A percentile compares a stretch with the other conserved stretches of the same genome.
Conservation (phyloP, 2,888 invertebrate genomes). For the Thereva unica region DNA sequence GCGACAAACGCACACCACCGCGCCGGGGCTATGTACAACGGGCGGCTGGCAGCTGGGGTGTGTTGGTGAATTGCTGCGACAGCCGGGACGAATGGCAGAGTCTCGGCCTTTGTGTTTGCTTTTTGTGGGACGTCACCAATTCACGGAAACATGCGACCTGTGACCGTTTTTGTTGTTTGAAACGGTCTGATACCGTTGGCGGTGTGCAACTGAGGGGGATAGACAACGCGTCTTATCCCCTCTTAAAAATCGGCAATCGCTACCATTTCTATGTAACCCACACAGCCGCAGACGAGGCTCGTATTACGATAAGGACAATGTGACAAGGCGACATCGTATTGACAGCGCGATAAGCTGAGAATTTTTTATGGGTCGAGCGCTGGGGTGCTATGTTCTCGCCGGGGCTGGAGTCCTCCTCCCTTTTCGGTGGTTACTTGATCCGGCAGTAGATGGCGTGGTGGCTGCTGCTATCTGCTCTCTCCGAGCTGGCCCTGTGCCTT, state of each 20-base stretch:
- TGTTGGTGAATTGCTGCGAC: slow-evolving; percentile 20
- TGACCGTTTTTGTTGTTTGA: slow-evolving; percentile 36
- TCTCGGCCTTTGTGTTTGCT: slow-evolving; percentile 38
- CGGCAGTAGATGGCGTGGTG: slow-evolving; percentile 21
- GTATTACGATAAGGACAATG: slow-evolving; percentile 32
- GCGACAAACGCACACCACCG: slow-evolving; percentile 13
- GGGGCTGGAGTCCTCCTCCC: slow-evolving; percentile 29
- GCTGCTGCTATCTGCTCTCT: no score
- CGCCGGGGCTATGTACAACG: background rate
- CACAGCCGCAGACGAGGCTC: slow-evolving; percentile 17
- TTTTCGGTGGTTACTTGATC: slow-evolving; percentile 27
- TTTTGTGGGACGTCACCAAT: slow-evolving; percentile 42
- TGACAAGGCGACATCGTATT: slow-evolving; percentile 36
- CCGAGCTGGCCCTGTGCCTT: background rate
- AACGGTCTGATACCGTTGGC: slow-evolving; percentile 18
- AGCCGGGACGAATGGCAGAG: slow-evolving; percentile 37
- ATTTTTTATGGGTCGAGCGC: slow-evolving; percentile 30
- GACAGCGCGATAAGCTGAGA: slow-evolving; percentile 34
- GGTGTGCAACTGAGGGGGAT: slow-evolving; percentile 19
- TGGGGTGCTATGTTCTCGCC: slow-evolving; percentile 31
- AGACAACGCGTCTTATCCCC: slow-evolving; percentile 30
- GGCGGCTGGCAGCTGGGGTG: background rate
- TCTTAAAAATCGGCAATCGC: slow-evolving; percentile 1
- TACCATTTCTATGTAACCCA: slow-evolving; percentile 23
- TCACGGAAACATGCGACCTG: slow-evolving; percentile 40